Percentiles rank a stretch among this genome's conserved stretches.
Evolutionary conservation across 2,888 invertebrate species (phyloP).

Genomic region (Pterobdella sp.): DNA sequence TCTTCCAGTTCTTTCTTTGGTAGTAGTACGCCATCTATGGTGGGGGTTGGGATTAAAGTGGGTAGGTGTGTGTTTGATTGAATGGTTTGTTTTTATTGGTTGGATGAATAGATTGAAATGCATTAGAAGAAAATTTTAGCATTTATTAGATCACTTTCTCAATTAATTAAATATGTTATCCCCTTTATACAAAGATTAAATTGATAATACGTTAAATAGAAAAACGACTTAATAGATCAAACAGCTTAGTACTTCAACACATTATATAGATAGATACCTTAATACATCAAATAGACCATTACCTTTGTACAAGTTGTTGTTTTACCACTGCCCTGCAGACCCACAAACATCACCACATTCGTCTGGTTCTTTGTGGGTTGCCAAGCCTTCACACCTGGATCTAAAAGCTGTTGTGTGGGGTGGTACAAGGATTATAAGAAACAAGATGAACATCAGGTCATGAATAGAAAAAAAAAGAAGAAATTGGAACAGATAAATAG

Average conservation of each 20-base stretch:
- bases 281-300: slow-evolving; percentile 13
- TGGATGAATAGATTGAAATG: not conserved
- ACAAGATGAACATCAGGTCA: too few relatives aligned
- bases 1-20: slow-evolving; percentile 97
- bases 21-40: slow-evolving; percentile 84
- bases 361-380: slow-evolving; percentile 87
- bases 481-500: too few relatives aligned
- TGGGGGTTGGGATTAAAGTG: not conserved
- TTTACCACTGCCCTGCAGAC: slow-evolving; percentile 97
- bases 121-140: not conserved
- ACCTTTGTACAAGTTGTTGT: slow-evolving; percentile 96
- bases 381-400: slow-evolving; percentile 93
- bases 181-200: too few relatives aligned
- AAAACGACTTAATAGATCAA: too few relatives aligned
- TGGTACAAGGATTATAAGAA: too few relatives aligned
- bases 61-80: not conserved
- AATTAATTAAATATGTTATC: too few relatives aligned
- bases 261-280: too few relatives aligned
- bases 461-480: too few relatives aligned
- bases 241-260: too few relatives aligned
- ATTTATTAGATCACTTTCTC: too few relatives aligned
- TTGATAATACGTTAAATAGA: too few relatives aligned
- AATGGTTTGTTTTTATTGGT: not conserved
- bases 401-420: slow-evolving; percentile 80
- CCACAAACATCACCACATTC: slow-evolving; percentile 98